Evolutionary conservation across 1,140 invertebrate genomes (phyloP), one percentile per base, ranked within the genome.

Genomic region (Drosophila bocki): DNA sequence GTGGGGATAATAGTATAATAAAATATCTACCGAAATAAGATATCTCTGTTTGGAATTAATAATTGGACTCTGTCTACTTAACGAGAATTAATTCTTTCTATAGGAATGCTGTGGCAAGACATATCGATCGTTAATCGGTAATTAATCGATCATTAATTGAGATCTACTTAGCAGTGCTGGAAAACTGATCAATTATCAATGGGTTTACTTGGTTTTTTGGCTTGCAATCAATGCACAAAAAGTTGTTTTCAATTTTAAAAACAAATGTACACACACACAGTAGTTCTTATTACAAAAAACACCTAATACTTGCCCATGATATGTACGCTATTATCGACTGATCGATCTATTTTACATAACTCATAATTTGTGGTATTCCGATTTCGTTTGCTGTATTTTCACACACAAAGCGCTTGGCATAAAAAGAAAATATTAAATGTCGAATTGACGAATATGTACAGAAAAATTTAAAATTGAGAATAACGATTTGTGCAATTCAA

Each of bases 401-500:
- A 57, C 67, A 59, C 67, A 47, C 67, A 51, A 72, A 60, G 69
- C 56, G 22, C 57, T 22, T 45, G 61, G 70, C 48, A 68, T 74
- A 42, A 90, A 84, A 91, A 91, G 88, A 91, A 91, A 91, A 91
- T 91, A 91, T 91, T 82, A 84, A 91, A 82, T 84, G 60, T 76
- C 44, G 47, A 72, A 75, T 68, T 71, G 44, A 62, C 70, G 71
- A 80, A 64, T 82, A 91, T 92, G 91, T 92, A 92, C 91, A 91
- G 77, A 82, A 76, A 37, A 75, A 92, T 84, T 90, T 69, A 87
- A 92, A 92, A 92, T 92, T 92, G 91, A 92, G 91, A 92, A 92
- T 91, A 92, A 92, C 91, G 75, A 77, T 92, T 92, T 92, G 91
- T 92, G 91, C 91, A 92, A 92, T 92, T 92, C 80, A 83, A 91